Conservation (phyloP, 2,797 vertebrate genomes). For the Phoebastria nigripes region DNA sequence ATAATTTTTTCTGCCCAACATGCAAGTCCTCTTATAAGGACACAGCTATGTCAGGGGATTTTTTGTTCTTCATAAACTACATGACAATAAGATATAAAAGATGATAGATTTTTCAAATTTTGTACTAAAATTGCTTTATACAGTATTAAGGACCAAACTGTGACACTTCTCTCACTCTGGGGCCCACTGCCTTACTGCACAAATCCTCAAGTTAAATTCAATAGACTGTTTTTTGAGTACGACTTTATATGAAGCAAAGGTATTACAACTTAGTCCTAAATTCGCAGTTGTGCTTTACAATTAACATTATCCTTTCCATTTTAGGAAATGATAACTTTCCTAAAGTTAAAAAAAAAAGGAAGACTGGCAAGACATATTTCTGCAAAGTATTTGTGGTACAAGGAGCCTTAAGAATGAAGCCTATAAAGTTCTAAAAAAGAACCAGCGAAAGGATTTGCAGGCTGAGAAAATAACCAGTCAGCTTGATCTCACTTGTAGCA, state of each 20-base stretch:
- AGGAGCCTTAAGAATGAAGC: not conserved
- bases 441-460: not conserved
- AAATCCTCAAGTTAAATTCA: not conserved
- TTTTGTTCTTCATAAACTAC: constrained; percentile 1
- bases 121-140: not conserved
- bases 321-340: not conserved
- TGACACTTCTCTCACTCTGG: not conserved
- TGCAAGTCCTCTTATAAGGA: not conserved
- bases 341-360: not conserved
- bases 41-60: not conserved
- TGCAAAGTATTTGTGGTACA: not conserved
- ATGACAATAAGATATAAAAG: not conserved
- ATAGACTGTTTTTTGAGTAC: not conserved
- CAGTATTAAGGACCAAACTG: not conserved
- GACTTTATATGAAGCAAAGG: not conserved
- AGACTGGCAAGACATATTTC: not conserved
- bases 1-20: not conserved
- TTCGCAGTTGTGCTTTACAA: not conserved
- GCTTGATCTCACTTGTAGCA: not conserved
- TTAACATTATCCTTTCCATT: not conserved
- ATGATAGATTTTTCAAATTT: constrained; percentile 6
- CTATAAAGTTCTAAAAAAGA: not conserved
- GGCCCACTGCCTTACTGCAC: not conserved
- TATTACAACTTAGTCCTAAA: not conserved
- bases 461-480: not conserved